A percentile compares a stretch with the other conserved stretches of the same genome.
Evolutionary conservation across 2,113 vertebrate species (phyloP).

Genomic region (Chlorodrepanis virens): DNA sequence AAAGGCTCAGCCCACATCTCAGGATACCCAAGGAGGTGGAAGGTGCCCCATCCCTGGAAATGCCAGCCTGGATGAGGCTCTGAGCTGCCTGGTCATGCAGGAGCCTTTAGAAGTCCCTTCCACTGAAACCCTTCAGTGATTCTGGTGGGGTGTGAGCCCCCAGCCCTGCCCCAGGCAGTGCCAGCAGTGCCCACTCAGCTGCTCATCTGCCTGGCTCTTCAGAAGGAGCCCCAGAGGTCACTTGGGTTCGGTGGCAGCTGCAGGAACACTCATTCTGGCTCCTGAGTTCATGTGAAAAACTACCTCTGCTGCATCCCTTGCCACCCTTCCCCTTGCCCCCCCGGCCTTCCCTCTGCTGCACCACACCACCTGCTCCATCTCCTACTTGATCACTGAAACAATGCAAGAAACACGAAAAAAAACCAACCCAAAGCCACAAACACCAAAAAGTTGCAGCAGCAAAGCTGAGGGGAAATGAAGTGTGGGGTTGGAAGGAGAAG

Average conservation of each 20-base stretch:
- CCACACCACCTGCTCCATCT: not conserved
- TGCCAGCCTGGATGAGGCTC: not conserved
- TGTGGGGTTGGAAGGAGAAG: not conserved
- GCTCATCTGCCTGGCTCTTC: not conserved
- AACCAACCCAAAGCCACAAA: not conserved
- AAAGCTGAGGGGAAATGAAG: constrained; percentile 1
- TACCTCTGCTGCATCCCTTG: not conserved
- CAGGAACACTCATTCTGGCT: not conserved
- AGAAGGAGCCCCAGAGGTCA: not conserved
- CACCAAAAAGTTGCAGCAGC: not conserved
- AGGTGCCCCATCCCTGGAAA: not conserved
- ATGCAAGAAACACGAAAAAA: not conserved
- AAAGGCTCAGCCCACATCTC: not conserved
- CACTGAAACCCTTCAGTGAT: not conserved
- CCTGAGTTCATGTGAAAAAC: not conserved
- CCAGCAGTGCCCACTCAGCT: not conserved
- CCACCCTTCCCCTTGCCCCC: not conserved
- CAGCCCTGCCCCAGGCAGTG: not conserved
- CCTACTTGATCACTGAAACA: not conserved
- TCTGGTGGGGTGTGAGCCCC: not conserved
- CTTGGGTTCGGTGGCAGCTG: not conserved
- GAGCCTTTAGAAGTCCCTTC: not conserved
- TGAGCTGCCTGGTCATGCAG: not conserved
- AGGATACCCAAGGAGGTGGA: not conserved
- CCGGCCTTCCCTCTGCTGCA: not conserved